phyloP scores from a whole-genome alignment of 2,888 invertebrate species.

The Lordiphosa fenestrarum region DNA sequence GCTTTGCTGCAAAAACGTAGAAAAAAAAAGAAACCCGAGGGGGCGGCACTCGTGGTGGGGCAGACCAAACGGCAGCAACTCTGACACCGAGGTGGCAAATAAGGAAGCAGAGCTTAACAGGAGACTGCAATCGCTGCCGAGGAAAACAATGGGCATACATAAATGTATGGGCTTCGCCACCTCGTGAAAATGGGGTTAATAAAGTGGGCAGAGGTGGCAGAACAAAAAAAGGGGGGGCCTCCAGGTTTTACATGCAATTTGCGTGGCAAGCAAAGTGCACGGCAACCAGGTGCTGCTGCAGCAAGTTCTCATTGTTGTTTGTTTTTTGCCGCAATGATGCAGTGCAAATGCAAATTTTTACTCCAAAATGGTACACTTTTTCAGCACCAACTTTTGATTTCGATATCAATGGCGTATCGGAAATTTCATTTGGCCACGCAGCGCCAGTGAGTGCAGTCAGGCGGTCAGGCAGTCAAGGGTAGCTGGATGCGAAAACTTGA shows the following conservation, averaged over 20 bases:
- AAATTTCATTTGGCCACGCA: conserved; percentile 31
- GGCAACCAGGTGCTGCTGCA: conserved; percentile 4
- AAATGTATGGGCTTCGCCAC: conserved; percentile 31
- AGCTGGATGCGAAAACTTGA: conserved; percentile 55
- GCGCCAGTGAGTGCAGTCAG: conserved; percentile 1
- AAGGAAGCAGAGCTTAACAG: neutral
- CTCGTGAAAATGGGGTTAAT: conserved; percentile 65
- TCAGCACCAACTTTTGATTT: conserved; percentile 29
- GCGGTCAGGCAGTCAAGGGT: conserved; percentile 45
- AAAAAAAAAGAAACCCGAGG: neutral
- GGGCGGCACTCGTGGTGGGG: conserved; percentile 25
- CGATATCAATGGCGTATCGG: conserved; percentile 30
- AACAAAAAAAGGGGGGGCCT: conserved; percentile 14
- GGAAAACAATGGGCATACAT: conserved; percentile 36
- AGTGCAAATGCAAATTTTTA: conserved; percentile 7
- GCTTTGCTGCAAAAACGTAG: conserved; percentile 22
- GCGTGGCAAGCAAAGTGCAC: conserved; percentile 43
- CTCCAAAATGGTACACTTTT: neutral
- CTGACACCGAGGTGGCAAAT: conserved; percentile 3
- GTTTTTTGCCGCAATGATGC: conserved; percentile 10
- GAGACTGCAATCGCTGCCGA: neutral
- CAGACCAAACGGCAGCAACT: conserved; percentile 6
- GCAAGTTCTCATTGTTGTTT: neutral
- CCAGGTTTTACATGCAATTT: conserved; percentile 45
- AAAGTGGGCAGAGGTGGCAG: conserved; percentile 47